Evolutionary conservation across 2,888 invertebrate genomes (phyloP).

Genomic region (Mythimna vitellina): DNA sequence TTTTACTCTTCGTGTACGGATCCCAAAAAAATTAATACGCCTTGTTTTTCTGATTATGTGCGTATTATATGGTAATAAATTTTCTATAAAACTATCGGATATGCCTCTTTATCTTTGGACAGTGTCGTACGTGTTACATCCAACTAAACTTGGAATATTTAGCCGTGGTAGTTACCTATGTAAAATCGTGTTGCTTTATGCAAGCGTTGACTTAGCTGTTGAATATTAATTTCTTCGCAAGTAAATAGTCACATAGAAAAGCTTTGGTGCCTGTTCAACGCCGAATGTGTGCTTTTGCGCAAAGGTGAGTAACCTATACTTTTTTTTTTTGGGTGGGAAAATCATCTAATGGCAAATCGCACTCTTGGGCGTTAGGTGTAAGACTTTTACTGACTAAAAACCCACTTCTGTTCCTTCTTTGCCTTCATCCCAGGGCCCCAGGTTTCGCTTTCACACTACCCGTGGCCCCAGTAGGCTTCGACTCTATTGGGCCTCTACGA

Average conservation of each 20-base stretch:
- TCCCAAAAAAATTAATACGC: background rate
- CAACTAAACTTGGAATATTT: slow-evolving; percentile 44
- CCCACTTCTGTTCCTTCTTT: too few relatives aligned
- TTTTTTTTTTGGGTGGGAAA: too few relatives aligned
- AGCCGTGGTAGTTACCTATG: slow-evolving; percentile 13
- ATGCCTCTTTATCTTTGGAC: background rate
- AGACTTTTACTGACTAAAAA: too few relatives aligned
- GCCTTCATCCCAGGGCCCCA: too few relatives aligned
- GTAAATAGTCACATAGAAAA: slow-evolving; percentile 48
- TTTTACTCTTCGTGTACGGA: too few relatives aligned
- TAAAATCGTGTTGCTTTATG: slow-evolving; percentile 47
- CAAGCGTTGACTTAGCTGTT: slow-evolving; percentile 41
- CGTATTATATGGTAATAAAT: background rate
- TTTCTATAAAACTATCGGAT: background rate
- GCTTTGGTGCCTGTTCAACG: slow-evolving; percentile 29
- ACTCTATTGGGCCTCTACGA: too few relatives aligned
- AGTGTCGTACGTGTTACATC: slow-evolving; percentile 29
- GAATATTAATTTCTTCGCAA: slow-evolving; percentile 57
- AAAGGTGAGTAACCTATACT: background rate
- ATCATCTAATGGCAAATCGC: too few relatives aligned
- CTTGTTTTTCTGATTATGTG: background rate
- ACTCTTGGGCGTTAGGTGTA: too few relatives aligned
- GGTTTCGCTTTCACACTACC: too few relatives aligned
- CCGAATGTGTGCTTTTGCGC: slow-evolving; percentile 23
- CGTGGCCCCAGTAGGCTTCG: too few relatives aligned